phyloP scores from a whole-genome alignment of 2,888 invertebrate species.

The Colletes collaris region DNA sequence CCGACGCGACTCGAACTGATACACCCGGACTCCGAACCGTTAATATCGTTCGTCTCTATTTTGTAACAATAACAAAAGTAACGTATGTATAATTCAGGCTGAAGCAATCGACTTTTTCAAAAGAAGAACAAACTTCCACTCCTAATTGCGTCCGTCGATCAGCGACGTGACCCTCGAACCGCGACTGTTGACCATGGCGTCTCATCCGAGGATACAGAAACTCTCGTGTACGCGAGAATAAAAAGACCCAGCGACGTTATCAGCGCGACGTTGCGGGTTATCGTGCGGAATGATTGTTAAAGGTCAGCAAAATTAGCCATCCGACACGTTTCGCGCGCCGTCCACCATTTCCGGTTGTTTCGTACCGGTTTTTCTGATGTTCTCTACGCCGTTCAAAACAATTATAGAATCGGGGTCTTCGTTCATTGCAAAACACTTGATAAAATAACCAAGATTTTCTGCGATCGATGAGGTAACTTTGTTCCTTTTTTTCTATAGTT shows the following conservation, averaged over 20 bases:
- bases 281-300: slow-evolving; percentile 41
- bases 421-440: background rate
- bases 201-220: slow-evolving; percentile 14
- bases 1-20: no score
- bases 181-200: slow-evolving; percentile 32
- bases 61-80: slow-evolving; percentile 3
- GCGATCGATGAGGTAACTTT: no score
- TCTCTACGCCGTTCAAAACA: background rate
- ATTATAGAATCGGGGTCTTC: background rate
- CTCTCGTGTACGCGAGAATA: background rate
- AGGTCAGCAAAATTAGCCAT: slow-evolving; percentile 54
- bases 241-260: slow-evolving; percentile 32
- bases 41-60: background rate
- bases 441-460: background rate
- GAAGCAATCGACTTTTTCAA: background rate
- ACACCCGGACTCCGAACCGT: no score
- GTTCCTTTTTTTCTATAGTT: background rate
- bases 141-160: background rate
- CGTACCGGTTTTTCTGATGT: background rate
- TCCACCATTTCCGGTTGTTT: slow-evolving; percentile 35
- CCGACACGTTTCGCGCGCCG: slow-evolving; percentile 12
- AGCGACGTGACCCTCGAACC: slow-evolving; percentile 19
- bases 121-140: background rate
- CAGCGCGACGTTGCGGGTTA: slow-evolving; percentile 37
- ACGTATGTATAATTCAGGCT: background rate